Evolutionary conservation across 2,113 vertebrate species (phyloP).

Genomic region (Kobus ellipsiprymnus): DNA sequence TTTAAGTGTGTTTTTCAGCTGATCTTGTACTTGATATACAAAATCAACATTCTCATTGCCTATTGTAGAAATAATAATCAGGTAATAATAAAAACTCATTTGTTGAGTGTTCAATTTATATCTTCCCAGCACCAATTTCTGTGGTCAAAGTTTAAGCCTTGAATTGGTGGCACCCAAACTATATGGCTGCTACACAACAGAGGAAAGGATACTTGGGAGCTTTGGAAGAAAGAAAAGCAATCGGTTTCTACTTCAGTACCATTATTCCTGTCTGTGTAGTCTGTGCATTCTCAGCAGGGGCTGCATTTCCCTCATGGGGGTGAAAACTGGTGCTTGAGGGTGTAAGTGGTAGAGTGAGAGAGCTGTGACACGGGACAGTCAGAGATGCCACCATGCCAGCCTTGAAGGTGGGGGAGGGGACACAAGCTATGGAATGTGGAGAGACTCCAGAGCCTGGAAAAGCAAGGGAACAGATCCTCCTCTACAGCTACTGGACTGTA

Average conservation of each 20-base stretch:
- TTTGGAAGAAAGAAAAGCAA: neutral
- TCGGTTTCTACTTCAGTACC: neutral
- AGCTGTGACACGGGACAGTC: neutral
- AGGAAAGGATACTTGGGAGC: neutral
- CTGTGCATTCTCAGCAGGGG: neutral
- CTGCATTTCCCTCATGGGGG: neutral
- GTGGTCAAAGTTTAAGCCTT: neutral
- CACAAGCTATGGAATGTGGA: fast-evolving
- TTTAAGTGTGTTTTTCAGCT: conserved; percentile 14
- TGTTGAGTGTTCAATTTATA: neutral
- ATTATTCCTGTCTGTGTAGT: neutral
- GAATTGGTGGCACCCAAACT: neutral
- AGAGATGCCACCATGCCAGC: neutral
- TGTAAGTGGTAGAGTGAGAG: neutral
- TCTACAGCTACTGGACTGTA: neutral
- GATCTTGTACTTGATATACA: conserved; percentile 12
- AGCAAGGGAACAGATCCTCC: neutral
- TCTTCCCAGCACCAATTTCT: neutral
- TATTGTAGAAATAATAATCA: neutral
- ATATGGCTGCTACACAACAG: neutral
- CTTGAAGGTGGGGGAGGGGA: neutral
- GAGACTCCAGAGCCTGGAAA: neutral
- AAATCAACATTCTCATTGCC: neutral
- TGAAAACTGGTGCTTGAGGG: neutral
- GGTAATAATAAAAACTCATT: neutral